These are phyloP conservation scores for Myripristis murdjan DNA, from an alignment of 2,797 vertebrate genomes.

Conservation along the genomic window DNA sequence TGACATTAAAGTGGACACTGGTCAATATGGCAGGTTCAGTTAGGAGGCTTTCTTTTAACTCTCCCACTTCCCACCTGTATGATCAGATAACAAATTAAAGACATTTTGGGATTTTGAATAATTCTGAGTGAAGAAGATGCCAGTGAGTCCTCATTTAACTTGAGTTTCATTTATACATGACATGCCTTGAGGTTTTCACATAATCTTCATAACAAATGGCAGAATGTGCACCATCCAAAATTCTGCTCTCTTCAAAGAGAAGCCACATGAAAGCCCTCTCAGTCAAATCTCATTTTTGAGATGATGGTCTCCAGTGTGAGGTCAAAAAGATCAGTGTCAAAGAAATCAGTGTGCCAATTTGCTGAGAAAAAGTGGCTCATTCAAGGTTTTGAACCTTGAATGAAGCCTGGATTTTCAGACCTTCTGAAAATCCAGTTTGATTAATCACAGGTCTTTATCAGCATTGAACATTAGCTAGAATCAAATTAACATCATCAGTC, in stretches of 20 bases:
- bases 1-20: constrained; percentile 20
- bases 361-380: not conserved
- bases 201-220: constrained; percentile 56
- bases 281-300: constrained; percentile 37
- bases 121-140: constrained; percentile 22
- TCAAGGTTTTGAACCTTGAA: not conserved
- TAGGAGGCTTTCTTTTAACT: constrained; percentile 4
- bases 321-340: constrained; percentile 42
- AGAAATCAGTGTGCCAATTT: constrained; percentile 34
- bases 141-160: constrained; percentile 54
- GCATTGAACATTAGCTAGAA: too few species aligned
- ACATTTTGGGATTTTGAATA: not conserved
- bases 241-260: constrained; percentile 60
- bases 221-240: constrained; percentile 43
- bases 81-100: constrained; percentile 1
- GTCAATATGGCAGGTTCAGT: constrained; percentile 26
- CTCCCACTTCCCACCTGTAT: constrained; percentile 8
- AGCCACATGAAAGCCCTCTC: constrained; percentile 52
- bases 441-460: too few species aligned
- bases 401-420: too few species aligned
- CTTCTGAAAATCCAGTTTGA: too few species aligned
- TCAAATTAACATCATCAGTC: too few species aligned
- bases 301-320: constrained; percentile 28
- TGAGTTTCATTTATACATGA: constrained; percentile 32
- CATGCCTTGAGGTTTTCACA: constrained; percentile 44